A percentile compares a stretch with the other conserved stretches of the same genome.
Evolutionary conservation across 2,797 vertebrate genomes (phyloP).

Genomic region (Periparus ater): DNA sequence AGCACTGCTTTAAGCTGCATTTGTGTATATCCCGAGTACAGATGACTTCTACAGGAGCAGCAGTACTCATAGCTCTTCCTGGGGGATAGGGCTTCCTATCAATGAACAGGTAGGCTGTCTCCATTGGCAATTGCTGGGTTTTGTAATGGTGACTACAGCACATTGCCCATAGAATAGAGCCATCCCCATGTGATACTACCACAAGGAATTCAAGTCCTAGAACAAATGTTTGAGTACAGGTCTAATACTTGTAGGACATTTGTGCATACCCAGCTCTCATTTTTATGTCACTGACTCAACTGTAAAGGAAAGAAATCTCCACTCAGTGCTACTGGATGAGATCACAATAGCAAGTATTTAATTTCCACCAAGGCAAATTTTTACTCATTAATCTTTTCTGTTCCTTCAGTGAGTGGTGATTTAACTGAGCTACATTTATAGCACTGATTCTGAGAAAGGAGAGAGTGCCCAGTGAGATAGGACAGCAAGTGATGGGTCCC

Average conservation of each 20-base stretch:
- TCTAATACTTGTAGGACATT: neutral
- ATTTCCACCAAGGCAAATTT: neutral
- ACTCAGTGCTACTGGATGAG: neutral
- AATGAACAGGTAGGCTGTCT: neutral
- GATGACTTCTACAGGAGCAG: neutral
- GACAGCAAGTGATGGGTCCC: conserved; percentile 9
- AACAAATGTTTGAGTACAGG: neutral
- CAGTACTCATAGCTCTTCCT: neutral
- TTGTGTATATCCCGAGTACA: rapidly evolving
- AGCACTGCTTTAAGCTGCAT: neutral
- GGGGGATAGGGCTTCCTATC: neutral
- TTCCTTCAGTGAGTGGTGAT: neutral
- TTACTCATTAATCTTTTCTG: neutral
- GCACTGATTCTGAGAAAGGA: neutral
- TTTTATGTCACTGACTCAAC: neutral
- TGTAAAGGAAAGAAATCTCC: neutral
- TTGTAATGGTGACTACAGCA: neutral
- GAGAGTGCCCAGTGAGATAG: neutral
- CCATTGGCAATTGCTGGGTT: neutral
- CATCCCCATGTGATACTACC: neutral
- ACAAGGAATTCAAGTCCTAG: neutral
- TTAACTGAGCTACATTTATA: conserved; percentile 32
- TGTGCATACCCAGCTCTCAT: neutral
- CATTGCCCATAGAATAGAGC: neutral
- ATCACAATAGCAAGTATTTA: neutral